Base-by-base conservation (phyloP, 2,113 vertebrate species). In the Aphelocoma coerulescens region DNA sequence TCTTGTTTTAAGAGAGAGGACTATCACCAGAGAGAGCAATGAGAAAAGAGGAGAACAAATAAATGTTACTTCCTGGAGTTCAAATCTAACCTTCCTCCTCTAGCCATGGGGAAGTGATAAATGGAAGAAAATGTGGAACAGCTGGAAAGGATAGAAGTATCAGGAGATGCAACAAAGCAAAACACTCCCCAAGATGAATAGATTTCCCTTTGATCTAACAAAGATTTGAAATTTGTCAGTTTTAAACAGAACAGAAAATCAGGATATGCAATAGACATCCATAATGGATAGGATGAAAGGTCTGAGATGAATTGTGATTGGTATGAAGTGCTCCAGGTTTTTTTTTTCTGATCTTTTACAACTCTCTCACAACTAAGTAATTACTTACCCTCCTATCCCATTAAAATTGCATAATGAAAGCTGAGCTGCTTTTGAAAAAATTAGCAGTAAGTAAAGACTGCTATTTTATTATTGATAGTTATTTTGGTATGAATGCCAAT, bases 191-290 rank as follows among this genome's bases (percentile, higher is more conserved):
- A 41, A 54, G 68, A 78, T 84, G 83, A 94, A 68, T 1, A 81
- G 32, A 44, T 24, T 86, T 95, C 44, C 32, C 69, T 96, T 94
- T 94, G 76, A 92, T 96, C 52, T 78, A 74, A 74, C 28, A 58
- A 71, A 78, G 27, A 79, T 52, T 39, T 79, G 35, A 88, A 90
- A 78, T 75, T 28, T 52, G 37, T 81, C 82, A 80, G 22, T 86
- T 88, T 91, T 80, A 89, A 93, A 77, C n/a, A 76, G 66, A 91
- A 72, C 35, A 83, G 41, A 90, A 88, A 67, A 93, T 43, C 28
- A 84, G 57, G 81, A 44, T 65, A 67, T 16, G 41, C 32, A 52
- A 62, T 13, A 85, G 35, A 77, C 18, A 78, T 75, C 48, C 63
- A 16, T 89, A 93, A 91, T 16, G 32, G 79, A 77, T 46, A 86